Evolutionary conservation across 2,888 invertebrate species (phyloP), one percentile per base, ranked within the genome.

Genomic region (Entomobrya proxima): DNA sequence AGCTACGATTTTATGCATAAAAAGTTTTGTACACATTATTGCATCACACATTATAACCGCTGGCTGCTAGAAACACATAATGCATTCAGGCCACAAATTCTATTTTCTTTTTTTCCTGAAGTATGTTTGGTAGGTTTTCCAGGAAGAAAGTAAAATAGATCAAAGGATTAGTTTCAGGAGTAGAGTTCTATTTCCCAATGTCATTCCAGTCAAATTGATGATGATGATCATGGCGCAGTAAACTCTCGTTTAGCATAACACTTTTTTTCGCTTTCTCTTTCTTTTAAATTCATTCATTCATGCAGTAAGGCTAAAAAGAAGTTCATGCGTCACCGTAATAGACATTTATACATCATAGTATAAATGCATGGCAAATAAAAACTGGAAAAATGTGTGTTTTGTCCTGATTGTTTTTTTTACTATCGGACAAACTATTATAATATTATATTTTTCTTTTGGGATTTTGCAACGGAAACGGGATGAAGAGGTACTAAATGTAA

Each of bases 341-440:
- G n/a, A n/a, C n/a, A n/a, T n/a, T n/a, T n/a, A n/a, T n/a, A n/a
- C n/a, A n/a, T n/a, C n/a, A n/a, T n/a, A n/a, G n/a, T n/a, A n/a
- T n/a, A n/a, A n/a, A n/a, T n/a, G n/a, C n/a, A n/a, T n/a, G n/a
- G n/a, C n/a, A n/a, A n/a, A n/a, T n/a, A n/a, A n/a, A n/a, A n/a
- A n/a, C n/a, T n/a, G n/a, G n/a, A n/a, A n/a, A n/a, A n/a, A n/a
- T n/a, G n/a, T n/a, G n/a, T 64, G 64, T 37, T 35, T 64, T 37
- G 21, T 21, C 35, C 61, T 47, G 77, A 78, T 78, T 78, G 47
- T 78, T 47, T 64, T 76, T 32, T 55, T 37, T 76, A 21, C 52
- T 18, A 9, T 13, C 32, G 7, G 37, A 4, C 9, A n/a, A 4
- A 32, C 7, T 15, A 7, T 30, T 37, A 37, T 64, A 37, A 37